Percentiles rank a stretch among this genome's conserved stretches.
phyloP scores from a whole-genome alignment of 2,888 invertebrate genomes.

The Nymphalis c-album region DNA sequence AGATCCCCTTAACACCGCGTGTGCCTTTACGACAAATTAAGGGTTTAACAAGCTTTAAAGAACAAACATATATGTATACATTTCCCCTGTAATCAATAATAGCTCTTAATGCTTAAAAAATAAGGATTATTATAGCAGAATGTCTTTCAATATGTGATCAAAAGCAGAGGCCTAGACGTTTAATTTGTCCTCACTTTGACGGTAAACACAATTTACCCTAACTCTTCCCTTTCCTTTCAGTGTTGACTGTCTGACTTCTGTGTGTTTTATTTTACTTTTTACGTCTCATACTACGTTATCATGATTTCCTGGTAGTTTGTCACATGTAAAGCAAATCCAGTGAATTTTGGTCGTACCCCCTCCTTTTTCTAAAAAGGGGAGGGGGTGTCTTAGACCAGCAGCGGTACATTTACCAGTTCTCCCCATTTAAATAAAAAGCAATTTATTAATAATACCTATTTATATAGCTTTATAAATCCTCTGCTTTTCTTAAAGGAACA shows the following conservation, averaged over 20 bases:
- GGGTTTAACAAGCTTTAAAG: slow-evolving; percentile 15
- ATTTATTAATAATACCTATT: no score
- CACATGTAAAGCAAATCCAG: neutral
- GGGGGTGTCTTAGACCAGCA: no score
- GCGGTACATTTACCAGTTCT: no score
- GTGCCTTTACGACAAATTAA: slow-evolving; percentile 23
- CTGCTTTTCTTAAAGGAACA: no score
- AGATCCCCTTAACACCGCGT: slow-evolving; percentile 13
- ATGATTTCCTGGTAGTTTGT: slow-evolving; percentile 2
- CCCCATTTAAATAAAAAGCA: no score
- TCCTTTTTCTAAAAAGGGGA: neutral
- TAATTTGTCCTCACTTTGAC: slow-evolving; percentile 36
- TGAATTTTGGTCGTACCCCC: neutral
- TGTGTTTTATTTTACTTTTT: slow-evolving; percentile 6
- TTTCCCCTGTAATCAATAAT: neutral
- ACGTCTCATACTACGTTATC: neutral
- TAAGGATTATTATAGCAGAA: slow-evolving; percentile 16
- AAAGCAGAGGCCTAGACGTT: slow-evolving; percentile 35
- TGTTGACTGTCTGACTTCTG: slow-evolving; percentile 27
- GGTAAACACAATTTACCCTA: slow-evolving; percentile 34
- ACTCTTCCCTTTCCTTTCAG: slow-evolving; percentile 14
- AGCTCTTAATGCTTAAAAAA: slow-evolving; percentile 8
- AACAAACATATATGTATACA: slow-evolving; percentile 9
- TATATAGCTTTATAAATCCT: no score
- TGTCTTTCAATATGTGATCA: slow-evolving; percentile 7